Evolutionary conservation across 2,888 invertebrate species (phyloP).

Genomic region (Apantesis nais): DNA sequence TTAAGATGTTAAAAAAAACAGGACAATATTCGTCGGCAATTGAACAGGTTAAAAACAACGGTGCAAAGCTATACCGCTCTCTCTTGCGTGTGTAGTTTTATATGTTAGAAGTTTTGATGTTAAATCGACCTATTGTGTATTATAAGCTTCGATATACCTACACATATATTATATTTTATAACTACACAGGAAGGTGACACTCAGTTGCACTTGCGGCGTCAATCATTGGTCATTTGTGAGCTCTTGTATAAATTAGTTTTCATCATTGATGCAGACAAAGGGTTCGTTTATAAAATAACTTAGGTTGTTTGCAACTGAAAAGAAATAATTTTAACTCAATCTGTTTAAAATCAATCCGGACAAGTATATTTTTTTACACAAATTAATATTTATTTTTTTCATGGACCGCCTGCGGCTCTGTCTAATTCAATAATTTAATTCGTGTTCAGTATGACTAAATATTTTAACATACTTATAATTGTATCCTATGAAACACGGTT

Average conservation of each 20-base stretch:
- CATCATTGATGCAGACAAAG: neutral
- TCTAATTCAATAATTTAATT: no score
- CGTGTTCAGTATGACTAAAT: no score
- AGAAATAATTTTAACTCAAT: neutral
- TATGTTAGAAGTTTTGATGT: neutral
- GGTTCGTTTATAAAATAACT: neutral
- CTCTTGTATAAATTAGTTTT: constrained; percentile 1
- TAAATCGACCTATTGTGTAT: neutral
- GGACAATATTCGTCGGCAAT: neutral
- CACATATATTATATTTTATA: constrained; percentile 1
- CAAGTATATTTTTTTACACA: no score
- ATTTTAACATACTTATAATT: no score
- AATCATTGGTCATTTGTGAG: constrained; percentile 2
- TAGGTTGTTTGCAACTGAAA: neutral
- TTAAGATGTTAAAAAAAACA: no score
- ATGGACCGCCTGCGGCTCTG: no score
- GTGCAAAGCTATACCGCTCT: neutral
- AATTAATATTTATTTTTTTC: neutral
- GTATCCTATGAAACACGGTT: no score
- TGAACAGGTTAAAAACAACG: neutral
- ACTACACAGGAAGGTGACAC: constrained; percentile 9
- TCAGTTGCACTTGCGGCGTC: constrained; percentile 7
- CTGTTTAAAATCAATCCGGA: no score
- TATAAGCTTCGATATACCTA: neutral
- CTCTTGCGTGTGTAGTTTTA: neutral